Evolutionary conservation across 2,888 invertebrate genomes (phyloP).

Genomic region (Seira musarum): DNA sequence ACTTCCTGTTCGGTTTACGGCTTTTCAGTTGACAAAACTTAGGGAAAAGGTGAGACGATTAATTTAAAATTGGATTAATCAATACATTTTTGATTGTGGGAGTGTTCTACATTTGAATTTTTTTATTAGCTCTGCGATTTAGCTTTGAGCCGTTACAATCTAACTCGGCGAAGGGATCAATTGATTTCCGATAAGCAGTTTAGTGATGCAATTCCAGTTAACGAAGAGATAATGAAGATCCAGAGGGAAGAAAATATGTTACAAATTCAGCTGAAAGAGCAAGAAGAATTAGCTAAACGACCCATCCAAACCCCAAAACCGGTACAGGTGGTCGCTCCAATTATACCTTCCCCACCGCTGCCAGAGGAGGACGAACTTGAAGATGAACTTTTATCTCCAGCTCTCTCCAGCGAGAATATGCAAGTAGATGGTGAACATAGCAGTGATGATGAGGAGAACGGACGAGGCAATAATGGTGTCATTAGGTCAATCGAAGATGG

Average conservation of each 20-base stretch:
- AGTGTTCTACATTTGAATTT: no score
- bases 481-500: neutral
- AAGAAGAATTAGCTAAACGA: neutral
- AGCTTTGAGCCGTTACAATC: neutral
- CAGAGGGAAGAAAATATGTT: neutral
- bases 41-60: constrained; percentile 11
- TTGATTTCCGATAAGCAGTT: neutral
- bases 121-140: neutral
- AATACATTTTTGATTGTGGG: neutral
- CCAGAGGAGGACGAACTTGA: neutral
- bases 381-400: no score
- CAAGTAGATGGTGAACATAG: neutral
- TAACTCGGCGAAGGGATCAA: neutral
- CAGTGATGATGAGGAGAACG: neutral
- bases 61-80: no score
- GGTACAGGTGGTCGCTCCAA: no score
- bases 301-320: no score
- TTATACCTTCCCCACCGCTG: no score
- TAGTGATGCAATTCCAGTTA: neutral
- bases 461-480: neutral
- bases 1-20: no score
- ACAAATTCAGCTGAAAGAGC: neutral
- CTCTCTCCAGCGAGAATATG: no score
- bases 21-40: constrained; percentile 1
- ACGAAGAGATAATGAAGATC: neutral